Conservation (phyloP, 2,888 invertebrate genomes). For the Hyalella azteca region DNA sequence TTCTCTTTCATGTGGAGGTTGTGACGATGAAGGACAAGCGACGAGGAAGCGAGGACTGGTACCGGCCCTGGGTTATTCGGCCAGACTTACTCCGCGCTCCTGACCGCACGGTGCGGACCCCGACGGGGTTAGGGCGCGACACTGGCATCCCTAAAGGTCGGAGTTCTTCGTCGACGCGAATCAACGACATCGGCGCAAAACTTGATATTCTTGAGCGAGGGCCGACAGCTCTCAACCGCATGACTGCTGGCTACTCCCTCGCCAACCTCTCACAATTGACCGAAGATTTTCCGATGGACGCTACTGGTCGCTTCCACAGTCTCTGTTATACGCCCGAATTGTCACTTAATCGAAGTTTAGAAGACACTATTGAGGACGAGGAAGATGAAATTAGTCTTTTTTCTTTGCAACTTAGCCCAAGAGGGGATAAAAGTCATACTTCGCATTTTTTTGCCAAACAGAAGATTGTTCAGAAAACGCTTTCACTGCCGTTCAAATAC, state of each 20-base stretch:
- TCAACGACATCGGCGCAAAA: conserved; percentile 12
- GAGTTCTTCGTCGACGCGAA: conserved; percentile 1
- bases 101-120: background rate
- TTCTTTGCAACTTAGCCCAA: background rate
- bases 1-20: background rate
- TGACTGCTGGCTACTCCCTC: conserved; percentile 3
- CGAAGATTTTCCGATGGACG: background rate
- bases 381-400: conserved; percentile 12
- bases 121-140: background rate
- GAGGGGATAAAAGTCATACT: background rate
- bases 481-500: background rate
- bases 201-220: background rate
- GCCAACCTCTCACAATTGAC: background rate
- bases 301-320: background rate
- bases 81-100: background rate
- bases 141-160: background rate
- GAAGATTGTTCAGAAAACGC: conserved; percentile 12
- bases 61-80: conserved; percentile 22
- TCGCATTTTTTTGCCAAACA: background rate
- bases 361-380: background rate
- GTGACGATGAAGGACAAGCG: conserved; percentile 27
- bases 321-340: conserved; percentile 4
- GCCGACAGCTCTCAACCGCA: background rate
- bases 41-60: conserved; percentile 5
- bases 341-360: background rate